Evolutionary conservation across 2,113 vertebrate genomes (phyloP), one percentile per base, ranked within the genome.

Genomic region (Callipepla californica): DNA sequence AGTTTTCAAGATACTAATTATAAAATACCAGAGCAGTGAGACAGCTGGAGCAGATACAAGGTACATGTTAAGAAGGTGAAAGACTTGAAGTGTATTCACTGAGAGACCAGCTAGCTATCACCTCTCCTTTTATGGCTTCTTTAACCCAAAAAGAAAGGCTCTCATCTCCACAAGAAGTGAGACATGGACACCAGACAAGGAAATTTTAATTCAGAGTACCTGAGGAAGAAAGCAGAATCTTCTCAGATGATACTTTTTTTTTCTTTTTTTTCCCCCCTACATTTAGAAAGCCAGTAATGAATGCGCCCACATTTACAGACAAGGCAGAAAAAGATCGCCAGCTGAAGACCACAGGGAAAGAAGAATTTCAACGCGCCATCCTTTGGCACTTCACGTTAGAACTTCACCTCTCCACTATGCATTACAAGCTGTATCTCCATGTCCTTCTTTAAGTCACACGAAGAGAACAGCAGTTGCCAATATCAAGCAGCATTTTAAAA

Each of bases 1-100:
- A 62, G 75, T 92, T 89, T 93, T 94, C 94, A 75, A 87, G 85
- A 67, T 23, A 47, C 17, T 55, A 87, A 82, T 92, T 95, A 87
- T 74, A 87, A 80, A 87, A 92, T 80, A 91, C 78, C 78, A 91
- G 34, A 93, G 87, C 91, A 89, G 51, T 20, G 2, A 95, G 81
- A 53, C 75, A 92, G 57, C 75, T 92, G 85, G 68, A 93, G 68
- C 76, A 80, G 68, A 86, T 59, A 82, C 55, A 80, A 91, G 78
- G 42, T 88, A 80, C 8, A 3, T 62, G 91, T 68, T 75, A 32
- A 17, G 85, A 79, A 92, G 65, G 82, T 75, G 72, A 89, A 83
- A 85, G 61, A 51, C 80, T 74, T 59, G 40, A 53, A 80, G 42
- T 34, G 22, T 4, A 23, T 18, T 63, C 47, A 59, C 1, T 1